Evolutionary conservation across 1,140 invertebrate species (phyloP).

Genomic region (Drosophila bocki): DNA sequence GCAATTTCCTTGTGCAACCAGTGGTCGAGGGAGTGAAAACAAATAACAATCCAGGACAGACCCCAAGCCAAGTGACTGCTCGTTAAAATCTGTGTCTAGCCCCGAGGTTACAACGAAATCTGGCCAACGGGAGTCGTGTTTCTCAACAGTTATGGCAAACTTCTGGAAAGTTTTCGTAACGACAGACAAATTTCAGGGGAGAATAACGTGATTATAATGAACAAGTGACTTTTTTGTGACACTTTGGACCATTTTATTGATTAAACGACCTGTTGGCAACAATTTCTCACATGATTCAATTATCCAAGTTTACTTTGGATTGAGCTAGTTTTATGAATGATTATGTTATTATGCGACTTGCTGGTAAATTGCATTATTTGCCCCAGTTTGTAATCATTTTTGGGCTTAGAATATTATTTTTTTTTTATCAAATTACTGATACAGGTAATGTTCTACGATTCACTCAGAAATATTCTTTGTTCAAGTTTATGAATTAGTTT

Average conservation of each 20-base stretch:
- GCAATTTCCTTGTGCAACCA: constrained; percentile 46
- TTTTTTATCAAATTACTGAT: constrained; percentile 4
- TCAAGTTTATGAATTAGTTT: constrained; percentile 5
- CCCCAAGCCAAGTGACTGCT: constrained; percentile 12
- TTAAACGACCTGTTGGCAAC: constrained; percentile 1
- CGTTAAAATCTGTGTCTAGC: constrained; percentile 41
- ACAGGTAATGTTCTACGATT: background rate
- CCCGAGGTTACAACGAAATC: constrained; percentile 11
- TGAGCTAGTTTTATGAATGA: constrained; percentile 4
- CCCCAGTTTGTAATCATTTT: constrained; percentile 1
- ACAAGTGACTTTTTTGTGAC: constrained; percentile 4
- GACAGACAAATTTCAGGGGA: constrained; percentile 2
- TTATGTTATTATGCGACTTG: background rate
- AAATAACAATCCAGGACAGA: constrained; percentile 6
- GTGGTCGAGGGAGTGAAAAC: constrained; percentile 19
- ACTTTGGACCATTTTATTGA: constrained; percentile 25
- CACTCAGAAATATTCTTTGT: constrained; percentile 9
- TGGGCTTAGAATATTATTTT: background rate
- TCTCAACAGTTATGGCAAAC: background rate
- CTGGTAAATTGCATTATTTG: background rate
- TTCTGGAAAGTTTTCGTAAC: constrained; percentile 32
- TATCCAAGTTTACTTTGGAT: constrained; percentile 1
- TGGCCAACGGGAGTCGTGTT: constrained; percentile 19
- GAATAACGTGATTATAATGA: constrained; percentile 9
- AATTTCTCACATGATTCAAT: constrained; percentile 16